Percentiles rank a stretch among this genome's conserved stretches.
These are phyloP conservation scores for Rhimphoctona megacephalus DNA, from an alignment of 2,888 invertebrate genomes.

Conservation along the genomic window DNA sequence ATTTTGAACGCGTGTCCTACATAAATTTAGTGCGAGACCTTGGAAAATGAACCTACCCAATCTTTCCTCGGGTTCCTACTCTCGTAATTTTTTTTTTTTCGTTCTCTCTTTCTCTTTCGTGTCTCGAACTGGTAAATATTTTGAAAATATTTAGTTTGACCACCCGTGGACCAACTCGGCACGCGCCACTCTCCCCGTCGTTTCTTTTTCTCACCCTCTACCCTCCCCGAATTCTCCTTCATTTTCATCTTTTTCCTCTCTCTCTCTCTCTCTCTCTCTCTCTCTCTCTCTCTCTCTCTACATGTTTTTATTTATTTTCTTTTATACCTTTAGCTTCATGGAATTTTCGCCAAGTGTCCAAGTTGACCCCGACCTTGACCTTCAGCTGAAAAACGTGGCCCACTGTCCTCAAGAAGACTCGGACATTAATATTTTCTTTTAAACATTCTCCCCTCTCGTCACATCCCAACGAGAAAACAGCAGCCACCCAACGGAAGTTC, in stretches of 20 bases:
- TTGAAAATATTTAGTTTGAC: conserved; percentile 69
- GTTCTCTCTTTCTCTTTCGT: neutral
- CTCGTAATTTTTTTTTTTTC: neutral
- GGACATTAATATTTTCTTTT: conserved; percentile 20
- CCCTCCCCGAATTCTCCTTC: neutral
- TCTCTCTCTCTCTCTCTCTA: neutral
- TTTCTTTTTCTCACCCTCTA: conserved; percentile 6
- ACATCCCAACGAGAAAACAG: conserved; percentile 18
- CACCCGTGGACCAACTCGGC: conserved; percentile 64
- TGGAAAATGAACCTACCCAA: neutral
- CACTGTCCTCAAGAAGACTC: conserved; percentile 55
- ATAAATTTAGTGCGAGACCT: conserved; percentile 50
- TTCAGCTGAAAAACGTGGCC: conserved; percentile 48
- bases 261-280: neutral
- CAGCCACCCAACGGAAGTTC: conserved; percentile 58
- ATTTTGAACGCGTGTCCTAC: conserved; percentile 46
- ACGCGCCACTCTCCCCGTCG: conserved; percentile 57
- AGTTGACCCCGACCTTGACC: conserved; percentile 51
- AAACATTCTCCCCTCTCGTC: neutral
- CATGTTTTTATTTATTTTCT: conserved; percentile 43
- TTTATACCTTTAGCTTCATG: conserved; percentile 17
- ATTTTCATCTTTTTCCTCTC: neutral
- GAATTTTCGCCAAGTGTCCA: neutral
- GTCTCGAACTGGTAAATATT: conserved; percentile 65
- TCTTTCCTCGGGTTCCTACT: neutral